A percentile compares a stretch with the other conserved stretches of the same genome.
Conservation (phyloP, 37 sponge, comb jelly and placozoan genomes). For the Ianthella basta region DNA sequence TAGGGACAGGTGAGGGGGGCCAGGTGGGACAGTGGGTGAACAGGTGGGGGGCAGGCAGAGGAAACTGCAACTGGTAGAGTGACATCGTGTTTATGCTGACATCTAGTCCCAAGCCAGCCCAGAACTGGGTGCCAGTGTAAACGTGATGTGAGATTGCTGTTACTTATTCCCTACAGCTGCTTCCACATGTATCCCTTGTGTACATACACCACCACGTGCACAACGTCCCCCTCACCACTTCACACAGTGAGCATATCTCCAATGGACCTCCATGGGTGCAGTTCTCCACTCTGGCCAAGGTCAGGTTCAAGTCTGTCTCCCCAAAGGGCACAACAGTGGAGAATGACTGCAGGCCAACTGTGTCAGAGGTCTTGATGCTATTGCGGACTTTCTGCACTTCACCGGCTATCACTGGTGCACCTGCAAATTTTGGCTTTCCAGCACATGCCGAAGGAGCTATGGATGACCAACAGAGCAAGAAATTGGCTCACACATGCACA, state of each 20-base stretch:
- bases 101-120: no score
- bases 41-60: no score
- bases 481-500: no score
- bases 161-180: no score
- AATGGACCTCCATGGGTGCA: slow-evolving; percentile 47
- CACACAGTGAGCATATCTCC: slow-evolving; percentile 47
- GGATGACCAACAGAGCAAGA: neutral
- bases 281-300: slow-evolving; percentile 44
- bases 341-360: neutral
- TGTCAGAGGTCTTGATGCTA: neutral
- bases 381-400: slow-evolving; percentile 22
- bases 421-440: slow-evolving; percentile 42
- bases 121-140: no score
- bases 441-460: slow-evolving; percentile 25
- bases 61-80: no score
- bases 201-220: no score
- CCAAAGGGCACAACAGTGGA: slow-evolving; percentile 45
- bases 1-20: no score
- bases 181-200: no score
- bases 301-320: slow-evolving; percentile 47
- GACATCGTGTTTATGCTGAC: no score
- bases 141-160: no score
- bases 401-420: slow-evolving; percentile 41
- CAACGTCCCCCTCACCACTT: slow-evolving; percentile 23
- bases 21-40: no score